Percentiles rank a stretch among this genome's conserved stretches.
phyloP scores from a whole-genome alignment of 1,140 invertebrate genomes.

The Pseudomyrmex dendroicus region DNA sequence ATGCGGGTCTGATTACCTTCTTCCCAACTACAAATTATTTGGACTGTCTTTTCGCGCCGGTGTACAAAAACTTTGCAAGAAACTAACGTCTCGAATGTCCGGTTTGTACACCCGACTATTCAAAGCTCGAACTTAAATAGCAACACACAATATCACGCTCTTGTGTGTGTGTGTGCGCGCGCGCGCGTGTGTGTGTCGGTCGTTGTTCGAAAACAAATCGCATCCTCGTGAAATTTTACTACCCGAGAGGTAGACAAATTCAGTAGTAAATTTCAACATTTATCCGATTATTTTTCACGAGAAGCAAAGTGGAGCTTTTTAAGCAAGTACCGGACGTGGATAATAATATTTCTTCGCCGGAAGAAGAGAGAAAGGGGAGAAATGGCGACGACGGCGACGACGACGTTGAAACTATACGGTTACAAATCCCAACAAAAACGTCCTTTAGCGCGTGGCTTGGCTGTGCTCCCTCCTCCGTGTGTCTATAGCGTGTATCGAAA shows the following conservation, averaged over 20 bases:
- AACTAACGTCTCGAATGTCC: not conserved
- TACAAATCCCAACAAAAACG: slow-evolving; percentile 48
- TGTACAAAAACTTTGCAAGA: slow-evolving; percentile 8
- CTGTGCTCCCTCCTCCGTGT: not conserved
- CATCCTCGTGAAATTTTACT: not conserved
- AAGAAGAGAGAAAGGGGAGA: not conserved
- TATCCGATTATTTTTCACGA: slow-evolving; percentile 36
- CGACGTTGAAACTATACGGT: slow-evolving; percentile 53
- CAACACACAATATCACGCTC: not conserved
- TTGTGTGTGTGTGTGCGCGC: too few relatives aligned
- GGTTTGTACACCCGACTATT: not conserved
- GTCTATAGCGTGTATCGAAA: slow-evolving; percentile 43
- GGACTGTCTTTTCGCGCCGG: slow-evolving; percentile 9
- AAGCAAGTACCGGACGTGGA: slow-evolving; percentile 2
- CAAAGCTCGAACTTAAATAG: not conserved
- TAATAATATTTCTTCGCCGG: slow-evolving; percentile 42
- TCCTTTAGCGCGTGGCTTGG: not conserved
- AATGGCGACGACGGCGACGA: not conserved
- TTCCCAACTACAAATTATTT: slow-evolving; percentile 51
- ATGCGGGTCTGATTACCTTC: slow-evolving; percentile 56
- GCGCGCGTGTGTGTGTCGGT: not conserved
- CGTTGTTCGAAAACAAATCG: not conserved
- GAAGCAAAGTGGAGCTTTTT: not conserved
- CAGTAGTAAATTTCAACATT: not conserved
- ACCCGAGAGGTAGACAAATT: slow-evolving; percentile 32